These are phyloP conservation scores for Ficedula albicollis DNA, from an alignment of 2,797 vertebrate species.

Conservation along the genomic window DNA sequence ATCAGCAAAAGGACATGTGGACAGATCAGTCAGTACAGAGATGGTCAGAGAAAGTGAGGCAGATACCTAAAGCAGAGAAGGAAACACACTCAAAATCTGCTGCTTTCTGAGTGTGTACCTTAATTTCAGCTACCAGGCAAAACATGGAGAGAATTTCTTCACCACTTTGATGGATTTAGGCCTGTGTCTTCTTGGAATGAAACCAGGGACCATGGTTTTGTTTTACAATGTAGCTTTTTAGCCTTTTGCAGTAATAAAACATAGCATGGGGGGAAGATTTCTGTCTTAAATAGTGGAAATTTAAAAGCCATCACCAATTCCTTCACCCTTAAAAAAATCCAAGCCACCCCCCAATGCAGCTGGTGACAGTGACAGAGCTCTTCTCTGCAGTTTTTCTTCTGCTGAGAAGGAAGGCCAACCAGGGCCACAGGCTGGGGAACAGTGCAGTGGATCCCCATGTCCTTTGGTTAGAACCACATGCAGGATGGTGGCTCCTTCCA, in stretches of 20 bases:
- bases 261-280: background rate
- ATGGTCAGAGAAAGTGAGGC: background rate
- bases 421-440: background rate
- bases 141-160: background rate
- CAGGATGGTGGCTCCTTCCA: background rate
- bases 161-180: background rate
- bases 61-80: background rate
- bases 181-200: background rate
- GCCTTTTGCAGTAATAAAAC: background rate
- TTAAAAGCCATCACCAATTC: background rate
- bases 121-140: background rate
- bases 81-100: background rate
- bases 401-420: background rate
- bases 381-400: background rate
- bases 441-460: background rate
- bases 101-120: background rate
- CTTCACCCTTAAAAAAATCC: background rate
- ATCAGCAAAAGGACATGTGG: background rate
- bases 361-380: background rate
- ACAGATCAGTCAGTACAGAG: background rate
- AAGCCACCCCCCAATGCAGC: background rate
- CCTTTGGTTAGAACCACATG: background rate
- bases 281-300: background rate
- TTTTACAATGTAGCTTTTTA: background rate
- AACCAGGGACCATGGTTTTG: background rate